A percentile compares a stretch with the other conserved stretches of the same genome.
phyloP scores from a whole-genome alignment of 1,140 invertebrate genomes.

The Hycleus phaleratus region DNA sequence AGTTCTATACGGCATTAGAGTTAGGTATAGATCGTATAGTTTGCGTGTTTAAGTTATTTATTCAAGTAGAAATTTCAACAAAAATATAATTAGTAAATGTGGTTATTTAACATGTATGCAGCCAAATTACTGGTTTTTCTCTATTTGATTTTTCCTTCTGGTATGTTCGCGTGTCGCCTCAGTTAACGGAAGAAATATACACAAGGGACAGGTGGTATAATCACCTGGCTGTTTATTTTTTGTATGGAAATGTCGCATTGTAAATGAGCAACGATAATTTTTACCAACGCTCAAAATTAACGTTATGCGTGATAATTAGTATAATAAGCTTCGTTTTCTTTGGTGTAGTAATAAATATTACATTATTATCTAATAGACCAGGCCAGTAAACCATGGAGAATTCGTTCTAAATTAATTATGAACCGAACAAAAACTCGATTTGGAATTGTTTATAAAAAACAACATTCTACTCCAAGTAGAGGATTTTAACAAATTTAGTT shows the following conservation, averaged over 20 bases:
- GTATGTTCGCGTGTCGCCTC: neutral
- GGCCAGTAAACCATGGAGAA: slow-evolving; percentile 8
- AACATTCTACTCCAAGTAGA: neutral
- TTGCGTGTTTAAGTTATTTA: too few relatives aligned
- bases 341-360: neutral
- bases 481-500: slow-evolving; percentile 6
- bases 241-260: too few relatives aligned
- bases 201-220: neutral
- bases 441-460: too few relatives aligned
- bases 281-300: too few relatives aligned
- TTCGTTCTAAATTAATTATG: slow-evolving; percentile 1
- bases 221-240: neutral
- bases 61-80: too few relatives aligned
- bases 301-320: neutral
- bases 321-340: slow-evolving; percentile 3
- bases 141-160: too few relatives aligned
- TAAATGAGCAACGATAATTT: too few relatives aligned
- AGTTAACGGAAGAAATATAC: slow-evolving; percentile 1
- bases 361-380: slow-evolving; percentile 10
- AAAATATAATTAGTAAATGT: too few relatives aligned
- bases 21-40: too few relatives aligned
- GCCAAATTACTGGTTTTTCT: neutral
- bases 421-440: too few relatives aligned
- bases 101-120: neutral
- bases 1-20: too few relatives aligned